Base-by-base conservation (phyloP, 2,888 invertebrate species). In the Pantelozetes paolii region DNA sequence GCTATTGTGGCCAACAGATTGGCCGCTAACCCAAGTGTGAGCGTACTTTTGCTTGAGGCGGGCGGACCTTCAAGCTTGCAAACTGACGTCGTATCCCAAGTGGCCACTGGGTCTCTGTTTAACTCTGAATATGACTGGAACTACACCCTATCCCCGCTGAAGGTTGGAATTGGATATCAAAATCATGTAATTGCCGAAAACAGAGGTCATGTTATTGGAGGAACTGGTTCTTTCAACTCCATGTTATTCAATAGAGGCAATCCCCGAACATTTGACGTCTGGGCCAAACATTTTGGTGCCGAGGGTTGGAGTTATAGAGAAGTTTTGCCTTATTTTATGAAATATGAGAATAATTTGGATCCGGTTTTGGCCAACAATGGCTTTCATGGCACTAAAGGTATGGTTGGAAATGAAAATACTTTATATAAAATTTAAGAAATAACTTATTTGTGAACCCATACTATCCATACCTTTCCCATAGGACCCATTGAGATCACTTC, bases 181-280 rank as follows among this genome's bases (percentile, higher is more conserved):
- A 32, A 48, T 20, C 57, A 71, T 6, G 57, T 62, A 18, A 70
- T 73, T 15, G 69, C 70, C 2, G 93, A 93, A 92, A 93, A 94
- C 0, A 86, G 92, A 75, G 94, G 94, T 69, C 93, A 92, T 83
- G 92, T 92, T 0, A 85, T 93, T 0, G 93, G 93, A 0, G 94
- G 94, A 0, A 90, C 90, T 2, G 90, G 90, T 45, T 92, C 92
- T 0, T 84, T 94, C 0, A 94, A 94, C 80, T 91, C 90, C 0
- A 93, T 94, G 93, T 85, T 93, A 0, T 94, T 94, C 83, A 89
- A 92, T 15, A 85, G 95, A 77, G 94, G 94, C 0, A 94, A 93
- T 82, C 86, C 87, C 74, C 84, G 89, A 0, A 94, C 94, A 82
- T 95, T 87, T 81, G 90, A 94, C 81, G 87, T 89, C 72, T 95